Conservation (phyloP, 2,888 invertebrate genomes). For the Sphaerophoria taeniata region DNA sequence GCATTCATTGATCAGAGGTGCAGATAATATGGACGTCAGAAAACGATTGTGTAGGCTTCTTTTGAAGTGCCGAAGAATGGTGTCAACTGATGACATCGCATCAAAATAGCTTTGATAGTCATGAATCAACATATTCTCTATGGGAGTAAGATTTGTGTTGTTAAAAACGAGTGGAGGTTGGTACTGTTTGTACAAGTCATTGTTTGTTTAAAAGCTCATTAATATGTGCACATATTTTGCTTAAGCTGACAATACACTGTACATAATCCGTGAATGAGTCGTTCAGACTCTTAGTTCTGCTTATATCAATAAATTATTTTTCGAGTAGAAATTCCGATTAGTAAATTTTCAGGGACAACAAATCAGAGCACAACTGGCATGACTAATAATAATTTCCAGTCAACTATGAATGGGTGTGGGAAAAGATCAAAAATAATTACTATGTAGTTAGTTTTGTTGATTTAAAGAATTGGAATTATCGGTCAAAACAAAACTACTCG, state of each 20-base stretch:
- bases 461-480: too few species aligned
- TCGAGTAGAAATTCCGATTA: slow-evolving; percentile 3
- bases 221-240: slow-evolving; percentile 25
- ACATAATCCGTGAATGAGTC: slow-evolving; percentile 6
- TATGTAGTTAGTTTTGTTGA: too few species aligned
- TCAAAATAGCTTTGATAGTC: neutral
- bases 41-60: neutral
- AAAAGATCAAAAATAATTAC: too few species aligned
- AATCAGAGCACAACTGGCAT: slow-evolving; percentile 7
- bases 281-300: neutral
- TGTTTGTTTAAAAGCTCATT: neutral
- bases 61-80: slow-evolving; percentile 4
- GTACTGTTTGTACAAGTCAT: neutral
- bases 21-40: neutral
- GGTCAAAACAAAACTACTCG: too few species aligned
- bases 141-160: neutral
- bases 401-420: too few species aligned
- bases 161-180: slow-evolving; percentile 16
- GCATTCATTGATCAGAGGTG: neutral
- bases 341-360: slow-evolving; percentile 22
- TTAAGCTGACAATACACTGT: slow-evolving; percentile 14
- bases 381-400: too few species aligned
- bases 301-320: slow-evolving; percentile 7
- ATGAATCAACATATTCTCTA: neutral
- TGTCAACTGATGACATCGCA: slow-evolving; percentile 18